Evolutionary conservation across 2,113 vertebrate species (phyloP).

Genomic region (Myrmophylax atrothorax): DNA sequence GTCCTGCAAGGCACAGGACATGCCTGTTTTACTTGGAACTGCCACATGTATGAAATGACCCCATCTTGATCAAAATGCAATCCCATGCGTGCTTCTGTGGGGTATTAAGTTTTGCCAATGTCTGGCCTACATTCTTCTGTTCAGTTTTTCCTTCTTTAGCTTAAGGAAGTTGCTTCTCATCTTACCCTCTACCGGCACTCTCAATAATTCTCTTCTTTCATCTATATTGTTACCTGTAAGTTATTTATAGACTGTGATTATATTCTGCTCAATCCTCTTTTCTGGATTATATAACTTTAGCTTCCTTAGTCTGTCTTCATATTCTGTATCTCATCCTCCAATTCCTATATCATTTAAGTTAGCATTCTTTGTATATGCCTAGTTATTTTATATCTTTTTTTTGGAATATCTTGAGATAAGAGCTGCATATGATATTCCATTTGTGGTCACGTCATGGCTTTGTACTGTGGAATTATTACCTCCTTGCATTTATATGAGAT

Average conservation of each 20-base stretch:
- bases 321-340: not conserved
- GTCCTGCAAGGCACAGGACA: not conserved
- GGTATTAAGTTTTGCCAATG: not conserved
- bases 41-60: not conserved
- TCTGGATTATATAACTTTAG: conserved; percentile 38
- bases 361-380: not conserved
- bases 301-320: conserved; percentile 27
- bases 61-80: not conserved
- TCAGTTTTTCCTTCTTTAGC: not conserved
- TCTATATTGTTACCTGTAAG: conserved; percentile 45
- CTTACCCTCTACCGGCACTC: not conserved
- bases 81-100: not conserved
- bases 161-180: conserved; percentile 21
- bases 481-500: not conserved
- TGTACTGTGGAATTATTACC: not conserved
- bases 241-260: conserved; percentile 43
- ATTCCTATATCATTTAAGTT: not conserved
- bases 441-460: not conserved
- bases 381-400: not conserved
- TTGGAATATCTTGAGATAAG: not conserved
- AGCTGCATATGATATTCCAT: not conserved
- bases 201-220: conserved; percentile 46
- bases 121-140: not conserved
- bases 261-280: conserved; percentile 49
- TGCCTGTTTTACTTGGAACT: rapidly evolving